phyloP scores from a whole-genome alignment of 2,797 vertebrate genomes.

The Myotis findleyi region DNA sequence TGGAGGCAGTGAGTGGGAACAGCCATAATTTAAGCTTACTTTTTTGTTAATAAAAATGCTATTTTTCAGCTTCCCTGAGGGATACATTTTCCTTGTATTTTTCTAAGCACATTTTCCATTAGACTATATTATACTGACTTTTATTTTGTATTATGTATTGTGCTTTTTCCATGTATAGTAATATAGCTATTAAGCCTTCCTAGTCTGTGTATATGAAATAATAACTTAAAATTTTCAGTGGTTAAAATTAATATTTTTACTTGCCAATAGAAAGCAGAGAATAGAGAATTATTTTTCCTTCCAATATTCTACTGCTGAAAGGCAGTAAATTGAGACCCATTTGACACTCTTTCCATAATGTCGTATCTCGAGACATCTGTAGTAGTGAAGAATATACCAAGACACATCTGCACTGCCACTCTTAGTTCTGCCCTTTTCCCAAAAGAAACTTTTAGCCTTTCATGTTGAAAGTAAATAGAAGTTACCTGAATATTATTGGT shows the following conservation, averaged over 20 bases:
- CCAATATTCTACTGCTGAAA: neutral
- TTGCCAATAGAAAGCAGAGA: neutral
- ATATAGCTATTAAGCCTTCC: neutral
- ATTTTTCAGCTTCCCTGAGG: neutral
- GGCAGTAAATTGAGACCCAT: neutral
- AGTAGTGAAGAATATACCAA: neutral
- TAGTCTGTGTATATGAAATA: neutral
- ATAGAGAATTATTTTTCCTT: neutral
- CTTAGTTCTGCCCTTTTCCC: neutral
- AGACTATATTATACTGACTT: neutral
- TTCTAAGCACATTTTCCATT: neutral
- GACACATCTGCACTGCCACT: neutral
- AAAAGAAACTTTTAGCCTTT: neutral
- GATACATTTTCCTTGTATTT: neutral
- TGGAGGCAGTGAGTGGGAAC: neutral
- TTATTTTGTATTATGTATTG: conserved; percentile 2
- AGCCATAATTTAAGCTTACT: neutral
- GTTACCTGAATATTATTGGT: neutral
- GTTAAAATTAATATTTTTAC: neutral
- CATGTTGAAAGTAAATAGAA: neutral
- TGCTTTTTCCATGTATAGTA: neutral
- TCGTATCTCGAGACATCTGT: neutral
- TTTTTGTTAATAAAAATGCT: neutral
- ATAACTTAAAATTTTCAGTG: neutral
- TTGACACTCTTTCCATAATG: neutral